phyloP scores from a whole-genome alignment of 2,888 invertebrate genomes.

The Phoronis australis region DNA sequence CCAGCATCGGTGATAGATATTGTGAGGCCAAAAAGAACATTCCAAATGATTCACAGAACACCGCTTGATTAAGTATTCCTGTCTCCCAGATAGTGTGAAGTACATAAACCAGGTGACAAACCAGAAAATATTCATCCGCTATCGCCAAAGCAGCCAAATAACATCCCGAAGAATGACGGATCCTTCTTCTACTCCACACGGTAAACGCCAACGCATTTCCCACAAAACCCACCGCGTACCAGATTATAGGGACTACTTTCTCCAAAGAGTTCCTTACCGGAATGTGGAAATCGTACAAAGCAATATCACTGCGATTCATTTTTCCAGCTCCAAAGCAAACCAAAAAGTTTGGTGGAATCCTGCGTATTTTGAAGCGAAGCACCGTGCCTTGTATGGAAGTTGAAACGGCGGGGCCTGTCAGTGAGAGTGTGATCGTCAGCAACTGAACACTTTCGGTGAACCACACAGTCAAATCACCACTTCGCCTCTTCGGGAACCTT shows the following conservation, averaged over 20 bases:
- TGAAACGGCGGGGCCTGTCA: too few species aligned
- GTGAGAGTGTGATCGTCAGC: too few species aligned
- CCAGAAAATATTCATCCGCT: constrained; percentile 44
- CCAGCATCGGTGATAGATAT: constrained; percentile 45
- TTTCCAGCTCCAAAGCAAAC: too few species aligned
- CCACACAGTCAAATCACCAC: too few species aligned
- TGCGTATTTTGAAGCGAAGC: too few species aligned
- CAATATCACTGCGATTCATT: neutral
- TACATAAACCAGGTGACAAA: constrained; percentile 39
- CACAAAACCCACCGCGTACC: constrained; percentile 46
- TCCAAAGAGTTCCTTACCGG: constrained; percentile 21
- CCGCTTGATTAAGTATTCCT: constrained; percentile 27
- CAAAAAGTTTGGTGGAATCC: too few species aligned
- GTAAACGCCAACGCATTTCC: constrained; percentile 48
- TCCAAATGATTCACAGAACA: constrained; percentile 44
- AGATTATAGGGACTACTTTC: constrained; percentile 38
- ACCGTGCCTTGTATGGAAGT: too few species aligned
- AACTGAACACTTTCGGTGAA: too few species aligned
- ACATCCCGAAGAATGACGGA: constrained; percentile 50
- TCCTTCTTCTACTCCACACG: constrained; percentile 47
- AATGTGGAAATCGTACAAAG: constrained; percentile 1
- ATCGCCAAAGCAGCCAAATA: constrained; percentile 49
- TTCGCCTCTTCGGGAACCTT: too few species aligned
- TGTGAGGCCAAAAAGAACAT: constrained; percentile 43
- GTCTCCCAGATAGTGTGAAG: constrained; percentile 38